Conservation (phyloP, 2,888 invertebrate species). For the Campoplex nolae region DNA sequence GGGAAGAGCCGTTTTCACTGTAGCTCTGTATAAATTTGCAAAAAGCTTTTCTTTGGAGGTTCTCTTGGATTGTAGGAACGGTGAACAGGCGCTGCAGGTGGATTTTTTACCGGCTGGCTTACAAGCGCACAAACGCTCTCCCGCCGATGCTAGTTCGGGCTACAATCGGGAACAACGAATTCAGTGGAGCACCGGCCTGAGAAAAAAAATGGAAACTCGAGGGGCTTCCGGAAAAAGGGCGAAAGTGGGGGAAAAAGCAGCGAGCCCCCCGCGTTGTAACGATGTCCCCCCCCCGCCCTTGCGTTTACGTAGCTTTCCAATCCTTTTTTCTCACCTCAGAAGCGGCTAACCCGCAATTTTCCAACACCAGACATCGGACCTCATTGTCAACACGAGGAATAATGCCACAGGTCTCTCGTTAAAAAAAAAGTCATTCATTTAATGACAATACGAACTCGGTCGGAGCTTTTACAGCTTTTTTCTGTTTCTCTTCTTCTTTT, state of each 20-base stretch:
- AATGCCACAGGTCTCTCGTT: slow-evolving; percentile 78
- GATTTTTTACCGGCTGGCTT: slow-evolving; percentile 40
- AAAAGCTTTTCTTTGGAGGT: slow-evolving; percentile 57
- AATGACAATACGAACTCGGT: slow-evolving; percentile 71
- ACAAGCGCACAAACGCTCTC: background rate
- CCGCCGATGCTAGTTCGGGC: background rate
- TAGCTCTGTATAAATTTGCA: slow-evolving; percentile 50
- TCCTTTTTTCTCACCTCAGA: slow-evolving; percentile 15
- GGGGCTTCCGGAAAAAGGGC: too few relatives aligned
- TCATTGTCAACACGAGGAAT: slow-evolving; percentile 75
- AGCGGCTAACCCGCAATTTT: slow-evolving; percentile 38
- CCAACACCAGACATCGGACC: slow-evolving; percentile 51
- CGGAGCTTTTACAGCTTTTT: background rate
- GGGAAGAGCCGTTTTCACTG: slow-evolving; percentile 17
- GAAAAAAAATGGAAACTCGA: background rate
- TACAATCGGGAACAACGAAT: slow-evolving; percentile 28
- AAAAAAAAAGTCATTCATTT: slow-evolving; percentile 82
- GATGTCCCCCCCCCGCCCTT: slow-evolving; percentile 20
- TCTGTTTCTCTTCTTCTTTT: background rate
- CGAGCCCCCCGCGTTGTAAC: slow-evolving; percentile 9
- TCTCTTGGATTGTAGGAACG: slow-evolving; percentile 6
- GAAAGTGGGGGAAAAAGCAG: background rate
- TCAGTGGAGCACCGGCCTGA: background rate
- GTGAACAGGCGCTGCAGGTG: background rate
- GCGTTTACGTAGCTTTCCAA: slow-evolving; percentile 14